Evolutionary conservation across 1,140 invertebrate genomes (phyloP).

Genomic region (Zaprionus inermis): DNA sequence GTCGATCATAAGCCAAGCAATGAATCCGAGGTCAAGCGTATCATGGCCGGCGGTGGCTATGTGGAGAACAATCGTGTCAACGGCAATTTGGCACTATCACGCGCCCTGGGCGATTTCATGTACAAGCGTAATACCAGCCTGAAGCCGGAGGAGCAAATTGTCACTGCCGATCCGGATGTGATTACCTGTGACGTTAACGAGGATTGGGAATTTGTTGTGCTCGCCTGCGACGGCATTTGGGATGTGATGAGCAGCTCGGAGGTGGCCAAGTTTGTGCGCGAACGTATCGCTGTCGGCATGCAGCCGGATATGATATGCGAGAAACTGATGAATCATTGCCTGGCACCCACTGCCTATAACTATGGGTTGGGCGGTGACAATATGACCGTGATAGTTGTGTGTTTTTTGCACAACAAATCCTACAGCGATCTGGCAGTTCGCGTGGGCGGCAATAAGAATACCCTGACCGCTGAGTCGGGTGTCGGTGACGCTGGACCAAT

Average conservation of each 20-base stretch:
- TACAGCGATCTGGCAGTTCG: constrained; percentile 88
- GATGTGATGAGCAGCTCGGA: constrained; percentile 97
- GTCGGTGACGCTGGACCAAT: constrained; percentile 42
- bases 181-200: constrained; percentile 90
- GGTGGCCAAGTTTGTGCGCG: constrained; percentile 95
- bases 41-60: constrained; percentile 97
- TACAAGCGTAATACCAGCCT: constrained; percentile 96
- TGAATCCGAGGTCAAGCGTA: constrained; percentile 92
- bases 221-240: constrained; percentile 99
- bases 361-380: constrained; percentile 98
- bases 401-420: constrained; percentile 90
- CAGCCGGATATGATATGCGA: constrained; percentile 98
- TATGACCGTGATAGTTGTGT: constrained; percentile 96
- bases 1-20: constrained; percentile 97
- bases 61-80: constrained; percentile 98
- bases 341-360: constrained; percentile 97
- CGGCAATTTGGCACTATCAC: constrained; percentile 97
- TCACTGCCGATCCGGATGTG: constrained; percentile 98
- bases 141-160: constrained; percentile 96
- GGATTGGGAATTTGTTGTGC: constrained; percentile 97
- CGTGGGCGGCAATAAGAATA: constrained; percentile 57
- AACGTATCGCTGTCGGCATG: constrained; percentile 90
- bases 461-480: constrained; percentile 5
- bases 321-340: constrained; percentile 95
- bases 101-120: constrained; percentile 98